Evolutionary conservation across 2,113 vertebrate genomes (phyloP).

Genomic region (Oreocharis arfaki): DNA sequence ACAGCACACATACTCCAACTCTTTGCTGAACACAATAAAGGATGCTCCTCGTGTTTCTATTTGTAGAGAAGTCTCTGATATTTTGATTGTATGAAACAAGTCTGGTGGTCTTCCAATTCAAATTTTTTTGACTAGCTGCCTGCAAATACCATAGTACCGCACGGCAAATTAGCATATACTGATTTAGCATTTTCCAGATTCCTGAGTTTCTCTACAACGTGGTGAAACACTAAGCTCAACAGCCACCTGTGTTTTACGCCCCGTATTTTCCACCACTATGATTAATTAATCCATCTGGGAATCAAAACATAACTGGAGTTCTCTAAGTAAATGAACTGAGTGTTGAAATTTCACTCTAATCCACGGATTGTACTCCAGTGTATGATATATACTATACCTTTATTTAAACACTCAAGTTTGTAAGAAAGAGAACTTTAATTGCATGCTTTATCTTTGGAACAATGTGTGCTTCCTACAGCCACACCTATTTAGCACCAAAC

Average conservation of each 20-base stretch:
- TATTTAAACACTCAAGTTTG: neutral
- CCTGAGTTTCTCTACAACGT: neutral
- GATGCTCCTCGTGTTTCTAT: neutral
- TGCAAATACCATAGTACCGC: neutral
- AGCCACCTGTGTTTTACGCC: neutral
- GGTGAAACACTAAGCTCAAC: neutral
- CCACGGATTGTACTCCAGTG: neutral
- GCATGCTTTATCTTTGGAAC: neutral
- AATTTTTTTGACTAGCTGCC: neutral
- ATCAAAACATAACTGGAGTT: neutral
- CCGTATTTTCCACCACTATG: neutral
- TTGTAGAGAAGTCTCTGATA: neutral
- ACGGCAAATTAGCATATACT: neutral
- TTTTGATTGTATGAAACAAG: neutral
- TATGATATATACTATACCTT: neutral
- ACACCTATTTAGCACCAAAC: neutral
- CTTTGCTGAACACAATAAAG: neutral
- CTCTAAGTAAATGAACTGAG: neutral
- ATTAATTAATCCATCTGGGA: neutral
- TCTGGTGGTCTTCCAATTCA: neutral
- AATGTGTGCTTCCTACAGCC: neutral
- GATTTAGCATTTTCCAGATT: neutral
- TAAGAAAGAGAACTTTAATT: neutral
- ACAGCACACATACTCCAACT: neutral
- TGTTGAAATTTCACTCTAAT: neutral